phyloP scores from a whole-genome alignment of 2,888 invertebrate species.

The Nymphalis urticae region DNA sequence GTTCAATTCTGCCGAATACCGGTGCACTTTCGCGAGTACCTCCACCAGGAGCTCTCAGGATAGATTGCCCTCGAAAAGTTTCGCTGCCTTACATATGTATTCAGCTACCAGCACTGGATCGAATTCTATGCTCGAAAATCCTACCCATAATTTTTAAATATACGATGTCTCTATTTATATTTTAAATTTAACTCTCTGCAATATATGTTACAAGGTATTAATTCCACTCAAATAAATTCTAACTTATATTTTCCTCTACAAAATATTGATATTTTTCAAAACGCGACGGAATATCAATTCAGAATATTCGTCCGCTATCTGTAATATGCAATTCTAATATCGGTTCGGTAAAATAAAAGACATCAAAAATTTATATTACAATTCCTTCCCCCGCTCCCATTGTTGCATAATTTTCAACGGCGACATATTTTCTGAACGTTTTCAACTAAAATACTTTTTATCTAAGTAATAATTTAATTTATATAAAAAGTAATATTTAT shows the following conservation, averaged over 20 bases:
- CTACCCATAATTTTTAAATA: background rate
- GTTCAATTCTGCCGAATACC: no score
- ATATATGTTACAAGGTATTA: slow-evolving; percentile 1
- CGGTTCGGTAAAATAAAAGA: slow-evolving; percentile 1
- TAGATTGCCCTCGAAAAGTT: no score
- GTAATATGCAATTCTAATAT: slow-evolving; percentile 12
- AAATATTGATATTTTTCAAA: slow-evolving; percentile 18
- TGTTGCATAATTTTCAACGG: background rate
- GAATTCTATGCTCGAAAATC: no score
- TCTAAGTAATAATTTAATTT: no score
- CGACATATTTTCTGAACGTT: background rate
- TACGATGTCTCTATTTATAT: background rate
- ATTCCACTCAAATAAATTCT: slow-evolving; percentile 9
- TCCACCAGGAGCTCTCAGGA: no score
- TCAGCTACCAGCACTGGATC: no score
- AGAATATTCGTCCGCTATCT: background rate
- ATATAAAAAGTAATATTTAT: no score
- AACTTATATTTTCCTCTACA: slow-evolving; percentile 6
- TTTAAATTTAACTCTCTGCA: background rate
- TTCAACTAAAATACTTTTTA: background rate
- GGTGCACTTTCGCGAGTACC: no score
- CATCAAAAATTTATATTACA: slow-evolving; percentile 4
- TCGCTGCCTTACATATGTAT: no score
- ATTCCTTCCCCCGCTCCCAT: background rate
- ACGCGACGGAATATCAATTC: slow-evolving; percentile 5